Evolutionary conservation across 2,797 vertebrate species (phyloP).

Genomic region (Poecilia picta): DNA sequence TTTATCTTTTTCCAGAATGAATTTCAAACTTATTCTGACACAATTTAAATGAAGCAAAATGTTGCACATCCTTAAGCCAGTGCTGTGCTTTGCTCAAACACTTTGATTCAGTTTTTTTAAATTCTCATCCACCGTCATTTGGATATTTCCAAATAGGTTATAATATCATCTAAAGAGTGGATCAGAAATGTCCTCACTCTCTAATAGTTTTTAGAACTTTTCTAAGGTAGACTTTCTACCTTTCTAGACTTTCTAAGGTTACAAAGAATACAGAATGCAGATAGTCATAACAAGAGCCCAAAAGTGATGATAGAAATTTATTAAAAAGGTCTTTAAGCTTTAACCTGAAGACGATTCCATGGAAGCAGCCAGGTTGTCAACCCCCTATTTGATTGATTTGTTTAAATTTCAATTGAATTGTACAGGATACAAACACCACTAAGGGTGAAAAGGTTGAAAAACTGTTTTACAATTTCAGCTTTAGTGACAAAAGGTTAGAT

Average conservation of each 20-base stretch:
- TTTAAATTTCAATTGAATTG: not conserved
- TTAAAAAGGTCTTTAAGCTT: not conserved
- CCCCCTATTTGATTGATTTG: not conserved
- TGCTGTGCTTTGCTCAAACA: not conserved
- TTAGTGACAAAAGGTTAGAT: not conserved
- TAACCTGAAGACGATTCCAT: not conserved
- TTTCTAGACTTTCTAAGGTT: too few relatives aligned
- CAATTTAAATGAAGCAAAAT: not conserved
- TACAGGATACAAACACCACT: not conserved
- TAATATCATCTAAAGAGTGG: not conserved
- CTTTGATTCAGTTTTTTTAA: not conserved
- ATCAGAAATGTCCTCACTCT: not conserved
- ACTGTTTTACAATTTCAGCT: not conserved
- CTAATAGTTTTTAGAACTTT: not conserved
- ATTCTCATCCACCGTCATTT: not conserved
- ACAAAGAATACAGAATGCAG: not conserved
- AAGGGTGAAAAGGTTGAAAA: not conserved
- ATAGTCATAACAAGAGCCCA: not conserved
- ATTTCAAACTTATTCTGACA: not conserved
- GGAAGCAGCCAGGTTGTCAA: not conserved
- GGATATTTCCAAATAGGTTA: not conserved
- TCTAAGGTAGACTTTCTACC: not conserved
- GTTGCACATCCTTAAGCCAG: not conserved
- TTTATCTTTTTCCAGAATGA: not conserved
- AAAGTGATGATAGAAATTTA: not conserved